Percentiles rank a stretch among this genome's conserved stretches.
Conservation (phyloP, 2,797 vertebrate genomes). For the Ptychobarbus kaznakovi region DNA sequence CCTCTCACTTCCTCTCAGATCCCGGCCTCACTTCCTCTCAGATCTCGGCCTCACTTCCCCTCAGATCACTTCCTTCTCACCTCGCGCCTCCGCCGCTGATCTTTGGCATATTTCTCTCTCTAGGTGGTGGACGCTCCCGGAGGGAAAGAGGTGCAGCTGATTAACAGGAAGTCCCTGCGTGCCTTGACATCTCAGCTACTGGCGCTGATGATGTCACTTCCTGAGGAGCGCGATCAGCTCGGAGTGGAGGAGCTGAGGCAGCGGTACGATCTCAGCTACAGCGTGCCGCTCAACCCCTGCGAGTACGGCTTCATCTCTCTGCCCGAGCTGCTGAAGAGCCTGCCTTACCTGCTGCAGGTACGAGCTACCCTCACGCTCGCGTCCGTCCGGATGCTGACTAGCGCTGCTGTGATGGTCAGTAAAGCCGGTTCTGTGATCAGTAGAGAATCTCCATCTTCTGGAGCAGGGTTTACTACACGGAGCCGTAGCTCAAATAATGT, state of each 20-base stretch:
- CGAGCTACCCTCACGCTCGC: too few relatives aligned
- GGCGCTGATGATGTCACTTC: conserved; percentile 92
- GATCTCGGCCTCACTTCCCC: too few relatives aligned
- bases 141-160: conserved; percentile 91
- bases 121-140: conserved; percentile 85
- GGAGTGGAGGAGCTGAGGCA: conserved; percentile 84
- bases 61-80: too few relatives aligned
- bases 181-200: conserved; percentile 90
- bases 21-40: too few relatives aligned
- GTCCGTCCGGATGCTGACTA: too few relatives aligned
- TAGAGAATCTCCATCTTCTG: too few relatives aligned
- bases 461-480: too few relatives aligned
- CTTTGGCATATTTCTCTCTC: not conserved
- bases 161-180: conserved; percentile 94
- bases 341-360: conserved; percentile 94
- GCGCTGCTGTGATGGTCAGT: not conserved
- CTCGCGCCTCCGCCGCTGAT: too few relatives aligned
- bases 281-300: conserved; percentile 87
- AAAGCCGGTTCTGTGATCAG: too few relatives aligned
- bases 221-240: conserved; percentile 75
- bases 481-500: too few relatives aligned
- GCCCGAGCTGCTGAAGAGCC: conserved; percentile 91
- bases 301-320: conserved; percentile 98
- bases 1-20: too few relatives aligned
- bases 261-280: conserved; percentile 80